Base-by-base conservation (phyloP, 1,140 invertebrate genomes). In the Drosophila hydei region DNA sequence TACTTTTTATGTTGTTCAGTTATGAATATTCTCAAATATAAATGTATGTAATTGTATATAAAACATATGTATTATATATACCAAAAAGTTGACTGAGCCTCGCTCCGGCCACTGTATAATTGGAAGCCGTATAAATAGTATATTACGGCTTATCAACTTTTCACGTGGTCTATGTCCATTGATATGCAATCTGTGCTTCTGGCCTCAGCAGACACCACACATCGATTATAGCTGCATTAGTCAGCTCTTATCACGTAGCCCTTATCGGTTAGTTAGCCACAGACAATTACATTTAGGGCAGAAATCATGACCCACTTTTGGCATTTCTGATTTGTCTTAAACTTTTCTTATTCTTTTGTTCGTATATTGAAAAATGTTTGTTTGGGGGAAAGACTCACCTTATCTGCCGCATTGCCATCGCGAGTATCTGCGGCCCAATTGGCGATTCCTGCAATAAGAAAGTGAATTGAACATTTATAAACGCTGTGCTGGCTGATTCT, bases 341-440 rank as follows among this genome's bases (percentile, higher is more conserved):
- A 38, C 27, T 45, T 27, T 27, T 12, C 33, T n/a, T n/a, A n/a
- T n/a, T n/a, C n/a, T n/a, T 64, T 9, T 19, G n/a, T 3, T n/a
- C 1, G 48, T 54, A 27, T 23, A 48, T 33, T 59, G 27, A 3
- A 51, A 50, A 62, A 45, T 56, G 8, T 45, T 45, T 11, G 6
- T 33, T 12, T 33, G 2, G 30, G 45, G 21, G 45, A 47, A 47
- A 38, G 38, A 91, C 90, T 91, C 84, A 79, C 90, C 90, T 91
- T 91, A 75, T 91, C 91, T 75, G 89, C 71, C 77, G 80, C 48
- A 81, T 83, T 90, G 68, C 84, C 89, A 89, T 91, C 91, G 42
- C 89, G 89, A 72, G 55, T 90, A 64, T 91, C 90, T 43, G 74
- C 72, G 65, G 80, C 88, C 91, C 90, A 91, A 78, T 89, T 89